Base-by-base conservation (phyloP, 2,797 vertebrate genomes). In the Phoxinus dragarum region DNA sequence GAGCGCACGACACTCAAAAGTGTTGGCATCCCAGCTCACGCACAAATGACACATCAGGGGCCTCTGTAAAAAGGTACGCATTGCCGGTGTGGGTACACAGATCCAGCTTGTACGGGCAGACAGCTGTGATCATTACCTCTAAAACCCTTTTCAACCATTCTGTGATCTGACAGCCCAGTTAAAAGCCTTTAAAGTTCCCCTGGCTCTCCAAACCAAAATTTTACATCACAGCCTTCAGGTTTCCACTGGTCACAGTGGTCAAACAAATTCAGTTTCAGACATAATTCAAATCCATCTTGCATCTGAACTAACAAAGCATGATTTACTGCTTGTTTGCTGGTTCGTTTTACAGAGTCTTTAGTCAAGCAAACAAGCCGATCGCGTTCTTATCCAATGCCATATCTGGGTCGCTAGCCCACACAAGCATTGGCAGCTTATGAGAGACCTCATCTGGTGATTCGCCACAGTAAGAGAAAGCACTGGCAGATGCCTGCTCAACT, bases 191-290 rank as follows among this genome's bases (percentile, higher is more conserved):
- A 84, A 77, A 56, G 71, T 66, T 52, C 71, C 31, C 59, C 34
- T 3, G 21, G 12, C 59, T 66, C 42, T 40, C 44, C 56, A 77
- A 76, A 76, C 17, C 21, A 54, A 82, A 52, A 79, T 75, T 49
- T 61, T 21, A 79, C 74, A 64, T 69, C 16, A 72, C 42, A 31
- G 23, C 10, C 42, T 78, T 78, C 44, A 59, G 68, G 38, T 78
- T 56, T 68, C 11, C 64, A 78, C 64, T 21, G 56, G 82, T 83
- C 80, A 61, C 67, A 72, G 75, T 47, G 74, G 42, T 83, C 85
- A 86, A 64, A 83, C 81, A 36, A 83, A 83, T 86, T 83, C 5
- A 73, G 73, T 86, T 86, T 83, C 81, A 83, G 54, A 68, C 85
- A 61, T 77, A 64, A 86, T 83, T 83, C 73, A 83, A 78, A 44